Conservation (phyloP, 2,888 invertebrate genomes). For the Empis livida region DNA sequence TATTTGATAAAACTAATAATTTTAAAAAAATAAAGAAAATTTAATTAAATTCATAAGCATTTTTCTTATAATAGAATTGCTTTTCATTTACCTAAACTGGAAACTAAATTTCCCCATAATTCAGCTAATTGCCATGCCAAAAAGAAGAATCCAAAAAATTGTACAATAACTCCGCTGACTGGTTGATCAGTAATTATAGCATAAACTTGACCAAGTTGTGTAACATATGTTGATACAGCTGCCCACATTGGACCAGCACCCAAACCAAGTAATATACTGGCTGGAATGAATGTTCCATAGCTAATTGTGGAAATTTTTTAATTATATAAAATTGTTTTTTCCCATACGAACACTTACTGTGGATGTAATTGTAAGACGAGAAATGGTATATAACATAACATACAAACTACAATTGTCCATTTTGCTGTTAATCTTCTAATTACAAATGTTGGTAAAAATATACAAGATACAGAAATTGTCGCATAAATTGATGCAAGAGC, state of each 20-base stretch:
- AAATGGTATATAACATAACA: conserved; percentile 88
- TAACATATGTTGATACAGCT: conserved; percentile 94
- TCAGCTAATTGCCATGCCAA: conserved; percentile 94
- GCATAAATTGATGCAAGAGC: conserved; percentile 85
- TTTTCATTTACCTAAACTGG: conserved; percentile 59
- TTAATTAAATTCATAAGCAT: too few species aligned
- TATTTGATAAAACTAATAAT: too few species aligned
- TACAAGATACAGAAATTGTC: conserved; percentile 85
- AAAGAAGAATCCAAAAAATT: conserved; percentile 98
- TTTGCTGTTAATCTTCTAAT: conserved; percentile 91
- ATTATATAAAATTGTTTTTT: too few species aligned
- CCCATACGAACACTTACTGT: conserved; percentile 27
- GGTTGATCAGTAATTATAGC: conserved; percentile 77
- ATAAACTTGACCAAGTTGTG: conserved; percentile 84
- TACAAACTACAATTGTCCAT: conserved; percentile 86
- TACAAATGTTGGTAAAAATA: conserved; percentile 87
- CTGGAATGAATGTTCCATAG: conserved; percentile 86
- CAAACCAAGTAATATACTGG: conserved; percentile 84
- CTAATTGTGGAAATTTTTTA: too few species aligned
- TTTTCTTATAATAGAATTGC: too few species aligned
- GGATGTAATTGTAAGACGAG: conserved; percentile 92
- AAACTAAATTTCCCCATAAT: conserved; percentile 91
- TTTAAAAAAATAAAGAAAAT: too few species aligned
- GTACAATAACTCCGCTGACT: conserved; percentile 82
- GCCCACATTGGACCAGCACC: conserved; percentile 98